phyloP scores from a whole-genome alignment of 2,797 vertebrate species.

The Falco columbarius region DNA sequence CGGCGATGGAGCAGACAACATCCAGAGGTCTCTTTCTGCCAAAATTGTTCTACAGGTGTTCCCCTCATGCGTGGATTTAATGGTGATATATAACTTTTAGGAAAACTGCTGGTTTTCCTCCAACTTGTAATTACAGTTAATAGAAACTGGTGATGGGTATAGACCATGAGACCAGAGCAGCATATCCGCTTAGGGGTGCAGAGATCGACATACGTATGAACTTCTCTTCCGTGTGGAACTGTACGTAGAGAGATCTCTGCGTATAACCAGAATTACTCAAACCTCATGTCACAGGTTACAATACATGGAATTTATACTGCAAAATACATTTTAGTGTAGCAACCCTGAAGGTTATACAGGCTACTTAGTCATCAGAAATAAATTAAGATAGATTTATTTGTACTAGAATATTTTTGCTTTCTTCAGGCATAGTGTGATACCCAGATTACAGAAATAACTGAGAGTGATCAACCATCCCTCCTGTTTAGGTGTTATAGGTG shows the following conservation, averaged over 20 bases:
- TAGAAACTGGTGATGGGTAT: neutral
- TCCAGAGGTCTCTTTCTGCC: neutral
- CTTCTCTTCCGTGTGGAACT: neutral
- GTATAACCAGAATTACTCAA: neutral
- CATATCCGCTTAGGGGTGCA: no score
- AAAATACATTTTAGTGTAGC: neutral
- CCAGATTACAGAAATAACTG: neutral
- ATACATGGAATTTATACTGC: no score
- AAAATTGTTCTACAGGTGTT: neutral
- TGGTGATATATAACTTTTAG: neutral
- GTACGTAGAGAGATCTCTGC: neutral
- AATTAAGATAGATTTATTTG: neutral
- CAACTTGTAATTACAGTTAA: neutral
- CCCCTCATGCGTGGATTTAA: neutral
- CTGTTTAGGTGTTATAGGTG: constrained; percentile 80
- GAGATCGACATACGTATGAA: accelerated
- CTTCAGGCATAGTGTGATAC: neutral
- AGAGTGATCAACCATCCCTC: neutral
- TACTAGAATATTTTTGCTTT: neutral
- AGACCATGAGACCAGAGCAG: neutral
- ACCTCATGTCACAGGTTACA: neutral
- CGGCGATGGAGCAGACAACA: neutral
- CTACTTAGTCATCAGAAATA: neutral
- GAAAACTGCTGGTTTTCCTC: neutral
- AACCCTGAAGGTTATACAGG: neutral